Base-by-base conservation (phyloP, 1,140 invertebrate genomes). In the Pomacea maculata region DNA sequence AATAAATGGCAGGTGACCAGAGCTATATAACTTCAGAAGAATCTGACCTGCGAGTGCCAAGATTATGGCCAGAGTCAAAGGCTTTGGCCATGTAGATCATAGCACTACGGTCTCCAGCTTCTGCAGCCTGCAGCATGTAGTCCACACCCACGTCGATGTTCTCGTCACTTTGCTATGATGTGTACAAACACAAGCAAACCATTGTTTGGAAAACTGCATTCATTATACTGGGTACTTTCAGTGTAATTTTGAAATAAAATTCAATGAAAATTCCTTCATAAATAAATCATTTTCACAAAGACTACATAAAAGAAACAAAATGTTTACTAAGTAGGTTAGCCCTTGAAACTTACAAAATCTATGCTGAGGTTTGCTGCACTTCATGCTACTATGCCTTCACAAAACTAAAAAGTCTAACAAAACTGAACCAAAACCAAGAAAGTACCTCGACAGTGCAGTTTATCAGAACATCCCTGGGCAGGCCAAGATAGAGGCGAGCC, bases 11-110 rank as follows among this genome's bases (percentile, higher is more conserved):
- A 12, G 34, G 15, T 45, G n/a, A 70, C n/a, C 14, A 3, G 25
- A 70, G 68, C 0, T 45, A 70, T 12, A 70, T 0, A 70, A 70
- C 21, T 15, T 2, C 68, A 19, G 21, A 70, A 14, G 0, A 10
- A 19, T 12, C 75, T 76, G 83, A 92, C 91, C 88, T 91, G 65
- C 82, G 82, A 54, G 82, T 85, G 54, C 90, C 91, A 14, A 93
- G 88, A 74, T 89, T 88, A 55, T 86, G 67, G 3, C 93, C 93
- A 81, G 91, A 91, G 80, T 94, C 93, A 89, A 91, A 93, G 10
- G 92, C 92, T 82, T 91, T 92, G 55, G 93, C 93, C 84, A 94
- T 84, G 84, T 89, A 92, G 6, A 94, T 86, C 91, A 94, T 93
- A 15, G 93, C 89, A 67, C 87, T 88, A 65, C 93, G 86, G 80